Evolutionary conservation across 2,797 vertebrate genomes (phyloP).

Genomic region (Megaceryle alcyon): DNA sequence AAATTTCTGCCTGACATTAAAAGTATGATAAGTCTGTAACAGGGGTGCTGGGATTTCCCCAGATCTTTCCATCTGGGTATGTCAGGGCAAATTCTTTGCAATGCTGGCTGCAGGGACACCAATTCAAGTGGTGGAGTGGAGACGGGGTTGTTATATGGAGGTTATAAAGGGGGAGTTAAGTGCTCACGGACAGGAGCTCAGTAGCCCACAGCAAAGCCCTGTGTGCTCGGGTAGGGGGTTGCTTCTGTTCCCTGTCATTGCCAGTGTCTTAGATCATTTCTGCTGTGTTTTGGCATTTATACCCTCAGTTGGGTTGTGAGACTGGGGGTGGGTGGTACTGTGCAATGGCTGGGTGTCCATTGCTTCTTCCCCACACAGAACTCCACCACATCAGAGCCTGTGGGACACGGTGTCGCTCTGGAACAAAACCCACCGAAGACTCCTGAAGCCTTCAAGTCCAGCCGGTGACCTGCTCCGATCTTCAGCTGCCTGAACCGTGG

Average conservation of each 20-base stretch:
- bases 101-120: fast-evolving
- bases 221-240: fast-evolving
- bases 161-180: no score
- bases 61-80: not conserved
- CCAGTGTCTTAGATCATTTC: fast-evolving
- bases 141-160: fast-evolving
- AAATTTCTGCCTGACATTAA: not conserved
- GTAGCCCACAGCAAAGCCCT: not conserved
- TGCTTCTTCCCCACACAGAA: fast-evolving
- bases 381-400: not conserved
- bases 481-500: constrained; percentile 81
- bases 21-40: not conserved
- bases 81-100: not conserved
- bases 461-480: constrained; percentile 88
- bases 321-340: not conserved
- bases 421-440: constrained; percentile 84
- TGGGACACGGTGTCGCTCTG: fast-evolving
- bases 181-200: fast-evolving
- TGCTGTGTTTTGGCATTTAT: not conserved
- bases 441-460: constrained; percentile 89
- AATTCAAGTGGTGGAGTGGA: not conserved
- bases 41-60: not conserved
- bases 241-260: not conserved
- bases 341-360: fast-evolving
- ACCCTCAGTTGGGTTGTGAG: no score